Evolutionary conservation across 2,797 vertebrate genomes (phyloP).

Genomic region (Phalloptychus januarius): DNA sequence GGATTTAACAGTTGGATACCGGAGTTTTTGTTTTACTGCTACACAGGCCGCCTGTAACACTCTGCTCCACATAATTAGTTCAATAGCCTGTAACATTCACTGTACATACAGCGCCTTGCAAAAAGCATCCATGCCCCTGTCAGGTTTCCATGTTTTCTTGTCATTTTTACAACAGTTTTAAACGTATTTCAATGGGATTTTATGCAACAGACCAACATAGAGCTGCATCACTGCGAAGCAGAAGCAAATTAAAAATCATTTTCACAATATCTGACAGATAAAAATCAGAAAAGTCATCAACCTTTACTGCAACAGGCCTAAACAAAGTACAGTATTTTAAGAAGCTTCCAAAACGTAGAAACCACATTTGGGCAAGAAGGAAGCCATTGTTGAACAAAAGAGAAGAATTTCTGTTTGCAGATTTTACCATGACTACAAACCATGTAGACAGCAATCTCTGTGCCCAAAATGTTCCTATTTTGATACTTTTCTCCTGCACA

Average conservation of each 20-base stretch:
- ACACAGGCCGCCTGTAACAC: slow-evolving; percentile 65
- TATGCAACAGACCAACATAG: background rate
- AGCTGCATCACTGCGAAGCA: background rate
- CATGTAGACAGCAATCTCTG: background rate
- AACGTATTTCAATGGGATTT: background rate
- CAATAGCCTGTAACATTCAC: slow-evolving; percentile 78
- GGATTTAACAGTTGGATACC: slow-evolving; percentile 47
- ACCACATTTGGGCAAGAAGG: background rate
- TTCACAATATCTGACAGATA: background rate
- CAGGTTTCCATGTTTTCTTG: background rate
- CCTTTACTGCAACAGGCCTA: background rate
- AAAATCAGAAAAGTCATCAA: background rate
- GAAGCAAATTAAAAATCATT: background rate
- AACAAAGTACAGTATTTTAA: background rate
- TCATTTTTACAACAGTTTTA: background rate
- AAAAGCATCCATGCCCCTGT: background rate
- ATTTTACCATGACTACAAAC: background rate
- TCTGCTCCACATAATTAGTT: slow-evolving; percentile 76
- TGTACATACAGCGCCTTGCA: slow-evolving; percentile 46
- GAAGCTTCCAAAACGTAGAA: background rate
- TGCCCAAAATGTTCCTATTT: background rate
- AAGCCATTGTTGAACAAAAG: background rate
- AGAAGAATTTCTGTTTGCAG: background rate
- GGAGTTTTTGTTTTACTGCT: slow-evolving; percentile 53
- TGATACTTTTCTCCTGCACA: background rate